phyloP scores from a whole-genome alignment of 2,888 invertebrate species.

The Apomyelois bistriatella region DNA sequence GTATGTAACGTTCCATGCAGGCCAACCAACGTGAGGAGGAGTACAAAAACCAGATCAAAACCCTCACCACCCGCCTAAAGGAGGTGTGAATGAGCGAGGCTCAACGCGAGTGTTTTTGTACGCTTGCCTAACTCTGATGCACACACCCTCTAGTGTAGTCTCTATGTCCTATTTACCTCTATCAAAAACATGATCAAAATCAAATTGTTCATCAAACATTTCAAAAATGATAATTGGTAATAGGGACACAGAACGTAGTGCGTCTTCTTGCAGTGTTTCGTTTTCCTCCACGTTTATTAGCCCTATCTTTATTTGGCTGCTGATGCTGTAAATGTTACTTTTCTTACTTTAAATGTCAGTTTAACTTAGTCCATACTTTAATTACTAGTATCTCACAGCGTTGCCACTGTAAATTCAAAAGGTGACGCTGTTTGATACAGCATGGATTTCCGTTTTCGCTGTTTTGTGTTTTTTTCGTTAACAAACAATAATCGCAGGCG shows the following conservation, averaged over 20 bases:
- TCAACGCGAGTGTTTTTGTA: slow-evolving; percentile 57
- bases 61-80: slow-evolving; percentile 98
- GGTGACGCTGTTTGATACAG: slow-evolving; percentile 40
- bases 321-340: slow-evolving; percentile 37
- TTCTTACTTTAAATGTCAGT: slow-evolving; percentile 38
- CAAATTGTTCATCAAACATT: slow-evolving; percentile 11
- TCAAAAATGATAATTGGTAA: slow-evolving; percentile 36
- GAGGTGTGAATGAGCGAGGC: slow-evolving; percentile 87
- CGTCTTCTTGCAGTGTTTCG: slow-evolving; percentile 47
- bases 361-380: slow-evolving; percentile 36
- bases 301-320: slow-evolving; percentile 45
- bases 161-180: slow-evolving; percentile 44
- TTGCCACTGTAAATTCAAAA: slow-evolving; percentile 29
- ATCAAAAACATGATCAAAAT: not conserved
- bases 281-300: slow-evolving; percentile 37
- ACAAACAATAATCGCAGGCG: slow-evolving; percentile 85
- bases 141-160: slow-evolving; percentile 43
- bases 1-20: slow-evolving; percentile 77
- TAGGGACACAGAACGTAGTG: slow-evolving; percentile 48
- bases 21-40: slow-evolving; percentile 99
- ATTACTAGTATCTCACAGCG: slow-evolving; percentile 41
- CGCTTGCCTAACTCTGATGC: slow-evolving; percentile 69
- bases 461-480: slow-evolving; percentile 68
- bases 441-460: slow-evolving; percentile 65
- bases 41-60: slow-evolving; percentile 99